Conservation (phyloP, 2,797 vertebrate species). For the Neopelma chrysocephalum region DNA sequence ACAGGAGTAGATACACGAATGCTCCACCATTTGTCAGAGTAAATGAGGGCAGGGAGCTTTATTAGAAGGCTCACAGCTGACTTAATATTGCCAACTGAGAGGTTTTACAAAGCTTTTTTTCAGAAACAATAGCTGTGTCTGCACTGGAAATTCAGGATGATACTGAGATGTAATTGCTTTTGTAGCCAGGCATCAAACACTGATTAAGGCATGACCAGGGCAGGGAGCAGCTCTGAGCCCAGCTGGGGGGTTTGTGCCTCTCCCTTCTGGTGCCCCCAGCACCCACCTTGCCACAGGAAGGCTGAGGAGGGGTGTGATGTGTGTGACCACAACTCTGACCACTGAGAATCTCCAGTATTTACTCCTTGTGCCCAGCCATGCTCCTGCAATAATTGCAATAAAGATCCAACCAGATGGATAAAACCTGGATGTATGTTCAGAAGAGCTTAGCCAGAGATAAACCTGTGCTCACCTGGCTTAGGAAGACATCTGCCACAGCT, state of each 20-base stretch:
- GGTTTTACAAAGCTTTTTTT: background rate
- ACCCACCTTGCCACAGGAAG: too few relatives aligned
- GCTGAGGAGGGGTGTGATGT: background rate
- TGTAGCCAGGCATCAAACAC: background rate
- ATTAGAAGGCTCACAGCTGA: conserved; percentile 1
- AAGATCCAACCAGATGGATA: background rate
- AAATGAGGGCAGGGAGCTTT: conserved; percentile 14
- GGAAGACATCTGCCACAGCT: background rate
- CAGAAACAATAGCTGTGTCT: conserved; percentile 1
- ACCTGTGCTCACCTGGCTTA: background rate
- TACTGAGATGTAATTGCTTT: background rate
- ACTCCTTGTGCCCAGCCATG: background rate
- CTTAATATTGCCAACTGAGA: background rate
- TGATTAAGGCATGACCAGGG: background rate
- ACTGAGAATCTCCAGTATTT: background rate
- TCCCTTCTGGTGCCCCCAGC: background rate
- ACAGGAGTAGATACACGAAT: background rate
- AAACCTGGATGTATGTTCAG: background rate
- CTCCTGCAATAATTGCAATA: background rate
- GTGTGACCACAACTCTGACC: background rate
- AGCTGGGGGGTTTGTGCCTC: background rate
- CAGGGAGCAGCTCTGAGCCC: background rate
- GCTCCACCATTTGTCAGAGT: background rate
- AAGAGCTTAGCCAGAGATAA: background rate
- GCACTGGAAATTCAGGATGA: background rate